Evolutionary conservation across 2,797 vertebrate genomes (phyloP).

Genomic region (Tiaroga cobitis): DNA sequence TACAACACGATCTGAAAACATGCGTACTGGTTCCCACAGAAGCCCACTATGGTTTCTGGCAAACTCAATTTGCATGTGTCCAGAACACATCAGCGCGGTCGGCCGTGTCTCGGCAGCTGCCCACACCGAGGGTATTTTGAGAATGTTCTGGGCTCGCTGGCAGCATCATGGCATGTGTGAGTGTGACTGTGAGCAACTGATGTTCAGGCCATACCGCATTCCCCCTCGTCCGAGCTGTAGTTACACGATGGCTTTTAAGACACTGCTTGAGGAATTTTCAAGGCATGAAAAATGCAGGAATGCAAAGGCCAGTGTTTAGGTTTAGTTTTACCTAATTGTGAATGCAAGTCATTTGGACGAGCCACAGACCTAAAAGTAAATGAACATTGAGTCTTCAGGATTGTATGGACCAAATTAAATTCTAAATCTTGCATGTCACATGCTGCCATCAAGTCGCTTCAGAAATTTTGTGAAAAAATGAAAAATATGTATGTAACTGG

Average conservation of each 20-base stretch:
- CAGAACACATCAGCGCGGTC: neutral
- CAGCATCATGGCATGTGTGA: constrained; percentile 39
- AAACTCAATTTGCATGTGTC: neutral
- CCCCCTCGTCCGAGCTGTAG: constrained; percentile 7
- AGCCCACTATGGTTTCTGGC: neutral
- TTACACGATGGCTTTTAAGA: neutral
- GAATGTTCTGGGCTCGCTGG: constrained; percentile 44
- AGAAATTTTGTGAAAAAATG: neutral
- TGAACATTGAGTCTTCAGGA: no score
- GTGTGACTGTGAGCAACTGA: constrained; percentile 55
- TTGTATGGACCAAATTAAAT: neutral
- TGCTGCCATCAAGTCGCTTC: neutral
- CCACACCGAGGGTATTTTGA: constrained; percentile 56
- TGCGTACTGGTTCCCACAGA: neutral
- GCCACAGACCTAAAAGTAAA: neutral
- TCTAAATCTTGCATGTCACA: neutral
- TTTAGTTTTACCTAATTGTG: neutral
- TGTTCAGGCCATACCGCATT: constrained; percentile 27
- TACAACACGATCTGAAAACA: constrained; percentile 1
- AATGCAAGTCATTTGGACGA: neutral
- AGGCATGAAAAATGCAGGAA: neutral
- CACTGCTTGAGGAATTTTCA: constrained; percentile 23
- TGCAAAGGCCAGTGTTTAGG: neutral
- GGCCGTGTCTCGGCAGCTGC: constrained; percentile 26
- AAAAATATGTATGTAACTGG: neutral